Evolutionary conservation across 2,888 invertebrate genomes (phyloP), one percentile per base, ranked within the genome.

Genomic region (Smittia aterrima): DNA sequence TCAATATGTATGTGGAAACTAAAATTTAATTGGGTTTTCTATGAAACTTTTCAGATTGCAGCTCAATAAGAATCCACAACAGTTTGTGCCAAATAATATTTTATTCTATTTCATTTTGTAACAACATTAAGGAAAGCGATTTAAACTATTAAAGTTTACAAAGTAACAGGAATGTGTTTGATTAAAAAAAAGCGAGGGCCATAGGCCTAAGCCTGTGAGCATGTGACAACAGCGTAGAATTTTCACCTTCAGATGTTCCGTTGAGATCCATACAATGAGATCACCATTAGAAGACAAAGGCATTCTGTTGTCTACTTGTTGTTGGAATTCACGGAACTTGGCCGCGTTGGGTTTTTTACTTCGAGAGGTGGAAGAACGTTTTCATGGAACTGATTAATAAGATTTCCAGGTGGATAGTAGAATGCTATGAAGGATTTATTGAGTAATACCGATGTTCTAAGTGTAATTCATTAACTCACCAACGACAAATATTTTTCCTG

Each of bases 321-420:
- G 32, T 32, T 32, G 32, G 47, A 40, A 22, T 64, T 64, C 4
- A 67, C 67, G 1, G 67, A 67, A 41, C 13, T 67, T 1, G 47
- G 1, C 9, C 58, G 16, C 1, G 18, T 58, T n/a, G 18, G 4
- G 7, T 64, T 22, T 13, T 64, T 64, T 22, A 22, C 13, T 9
- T 70, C 70, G 75, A 87, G 80, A 0, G 91, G 92, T 0, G 90
- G 90, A 66, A 89, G 83, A n/a, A 94, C 93, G 82, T 94, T 94
- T 74, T 86, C 85, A 78, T 90, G 86, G 81, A 92, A 93, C 24
- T 86, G 86, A 6, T 92, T 92, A 1, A 90, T 87, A 40, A 88
- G 81, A 81, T 94, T 94, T 25, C 92, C 95, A 0, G 92, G 89
- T 0, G 94, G 93, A 47, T 89, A 87, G 81, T 94, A 95, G 83